Conservation (phyloP, 2,797 vertebrate species). For the Lateolabrax maculatus region DNA sequence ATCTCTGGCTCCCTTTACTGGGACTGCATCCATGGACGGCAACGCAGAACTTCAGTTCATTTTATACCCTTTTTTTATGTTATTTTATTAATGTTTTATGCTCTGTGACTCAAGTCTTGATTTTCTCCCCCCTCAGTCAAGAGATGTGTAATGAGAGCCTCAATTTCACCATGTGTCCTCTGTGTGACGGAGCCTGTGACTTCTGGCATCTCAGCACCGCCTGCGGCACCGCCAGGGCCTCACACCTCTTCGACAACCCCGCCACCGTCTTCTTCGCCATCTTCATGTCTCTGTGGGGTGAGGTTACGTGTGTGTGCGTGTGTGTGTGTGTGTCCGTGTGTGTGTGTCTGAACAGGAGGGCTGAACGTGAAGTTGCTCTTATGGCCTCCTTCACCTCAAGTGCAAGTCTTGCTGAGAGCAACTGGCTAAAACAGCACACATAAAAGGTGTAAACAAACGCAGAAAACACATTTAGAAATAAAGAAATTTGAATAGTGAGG, state of each 20-base stretch:
- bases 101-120: not conserved
- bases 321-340: not conserved
- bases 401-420: not conserved
- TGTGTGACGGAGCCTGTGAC: conserved; percentile 95
- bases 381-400: conserved; percentile 15
- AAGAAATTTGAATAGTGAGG: no score
- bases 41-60: not conserved
- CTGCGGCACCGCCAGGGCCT: conserved; percentile 93
- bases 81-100: not conserved
- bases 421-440: not conserved
- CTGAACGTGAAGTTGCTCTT: conserved; percentile 23
- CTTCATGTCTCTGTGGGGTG: conserved; percentile 99
- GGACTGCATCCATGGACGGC: not conserved
- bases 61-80: not conserved
- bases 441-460: not conserved
- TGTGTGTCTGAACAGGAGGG: not conserved
- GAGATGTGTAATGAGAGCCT: conserved; percentile 95
- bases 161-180: conserved; percentile 98
- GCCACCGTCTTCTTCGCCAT: conserved; percentile 97
- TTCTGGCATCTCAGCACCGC: conserved; percentile 97
- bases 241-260: conserved; percentile 98
- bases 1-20: not conserved
- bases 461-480: not conserved
- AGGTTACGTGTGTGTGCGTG: conserved; percentile 56
- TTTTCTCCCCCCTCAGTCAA: conserved; percentile 81